These are phyloP conservation scores for Remorina albescens DNA, from an alignment of 2,797 vertebrate genomes.

Conservation along the genomic window DNA sequence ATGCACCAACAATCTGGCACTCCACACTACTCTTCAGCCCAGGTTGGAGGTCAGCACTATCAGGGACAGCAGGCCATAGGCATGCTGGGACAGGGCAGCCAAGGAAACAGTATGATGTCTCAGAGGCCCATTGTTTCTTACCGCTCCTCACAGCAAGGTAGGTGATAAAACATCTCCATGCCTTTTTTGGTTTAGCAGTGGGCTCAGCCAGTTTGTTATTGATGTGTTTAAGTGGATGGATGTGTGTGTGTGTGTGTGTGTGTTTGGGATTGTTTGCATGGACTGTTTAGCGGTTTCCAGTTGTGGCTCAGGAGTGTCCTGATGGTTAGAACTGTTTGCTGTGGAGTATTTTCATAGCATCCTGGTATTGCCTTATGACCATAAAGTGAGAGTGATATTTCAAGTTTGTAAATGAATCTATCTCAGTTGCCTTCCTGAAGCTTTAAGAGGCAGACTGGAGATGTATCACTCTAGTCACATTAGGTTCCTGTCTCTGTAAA, in stretches of 20 bases:
- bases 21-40: slow-evolving; percentile 91
- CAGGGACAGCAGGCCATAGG: slow-evolving; percentile 92
- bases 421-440: slow-evolving; percentile 33
- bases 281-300: slow-evolving; percentile 13
- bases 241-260: neutral
- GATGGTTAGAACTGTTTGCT: neutral
- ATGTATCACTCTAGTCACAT: slow-evolving; percentile 67
- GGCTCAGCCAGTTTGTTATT: slow-evolving; percentile 11
- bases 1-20: slow-evolving; percentile 95
- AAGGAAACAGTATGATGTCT: slow-evolving; percentile 92
- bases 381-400: neutral
- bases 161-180: slow-evolving; percentile 25
- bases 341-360: slow-evolving; percentile 6
- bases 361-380: neutral
- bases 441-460: slow-evolving; percentile 59
- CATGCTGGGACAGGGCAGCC: slow-evolving; percentile 94
- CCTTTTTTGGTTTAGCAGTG: slow-evolving; percentile 15
- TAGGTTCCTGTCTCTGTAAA: slow-evolving; percentile 62
- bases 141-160: slow-evolving; percentile 95
- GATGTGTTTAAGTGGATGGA: slow-evolving; percentile 14
- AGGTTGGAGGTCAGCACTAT: slow-evolving; percentile 92
- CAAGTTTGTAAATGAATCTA: neutral
- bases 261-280: slow-evolving; percentile 1
- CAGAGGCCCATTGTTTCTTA: slow-evolving; percentile 95
- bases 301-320: neutral